Evolutionary conservation across 2,113 vertebrate genomes (phyloP).

Genomic region (Tyrannus savana): DNA sequence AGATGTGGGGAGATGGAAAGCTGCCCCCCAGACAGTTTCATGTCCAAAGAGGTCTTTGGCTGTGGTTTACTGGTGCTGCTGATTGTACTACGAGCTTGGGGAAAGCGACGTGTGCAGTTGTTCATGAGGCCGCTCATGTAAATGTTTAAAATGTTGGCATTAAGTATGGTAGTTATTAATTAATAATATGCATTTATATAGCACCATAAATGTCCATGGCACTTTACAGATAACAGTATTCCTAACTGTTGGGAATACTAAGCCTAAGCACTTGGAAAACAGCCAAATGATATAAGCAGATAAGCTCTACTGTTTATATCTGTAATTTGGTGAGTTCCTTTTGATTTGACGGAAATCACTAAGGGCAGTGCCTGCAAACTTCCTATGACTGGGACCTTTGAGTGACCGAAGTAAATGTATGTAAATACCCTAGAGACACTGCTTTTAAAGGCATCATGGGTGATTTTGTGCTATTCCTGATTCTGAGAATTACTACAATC

Average conservation of each 20-base stretch:
- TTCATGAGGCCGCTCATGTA: not conserved
- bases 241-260: conserved; percentile 29
- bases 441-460: not conserved
- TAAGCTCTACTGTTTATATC: not conserved
- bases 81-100: not conserved
- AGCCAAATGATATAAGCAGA: not conserved
- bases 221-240: conserved; percentile 35
- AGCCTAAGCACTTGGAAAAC: conserved; percentile 1
- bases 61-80: not conserved
- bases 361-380: not conserved
- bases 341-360: not conserved
- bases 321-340: conserved; percentile 4
- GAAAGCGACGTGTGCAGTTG: rapidly evolving
- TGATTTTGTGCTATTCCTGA: not conserved
- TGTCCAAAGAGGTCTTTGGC: not conserved
- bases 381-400: not conserved
- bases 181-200: conserved; percentile 25
- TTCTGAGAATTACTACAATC: not conserved
- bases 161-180: conserved; percentile 27
- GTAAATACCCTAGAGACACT: not conserved
- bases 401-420: not conserved
- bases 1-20: not conserved
- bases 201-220: not conserved
- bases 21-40: not conserved
- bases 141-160: conserved; percentile 4